These are phyloP conservation scores for Aleiodes leptofemur DNA, from an alignment of 2,888 invertebrate species.

Conservation along the genomic window DNA sequence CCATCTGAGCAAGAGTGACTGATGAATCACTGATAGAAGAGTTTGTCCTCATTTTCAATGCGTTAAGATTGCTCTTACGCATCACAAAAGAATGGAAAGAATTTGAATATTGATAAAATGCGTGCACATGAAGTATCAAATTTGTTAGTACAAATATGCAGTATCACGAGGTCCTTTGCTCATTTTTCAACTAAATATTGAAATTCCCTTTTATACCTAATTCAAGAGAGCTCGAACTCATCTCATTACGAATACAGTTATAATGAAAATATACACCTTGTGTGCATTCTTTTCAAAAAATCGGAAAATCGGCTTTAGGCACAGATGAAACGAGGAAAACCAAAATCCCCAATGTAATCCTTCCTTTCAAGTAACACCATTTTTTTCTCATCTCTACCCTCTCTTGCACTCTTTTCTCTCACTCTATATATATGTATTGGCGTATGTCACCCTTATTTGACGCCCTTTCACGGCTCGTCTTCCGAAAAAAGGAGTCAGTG, in stretches of 20 bases:
- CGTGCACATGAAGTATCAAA: conserved; percentile 22
- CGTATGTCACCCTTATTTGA: conserved; percentile 58
- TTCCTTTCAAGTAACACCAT: conserved; percentile 68
- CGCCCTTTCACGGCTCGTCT: conserved; percentile 52
- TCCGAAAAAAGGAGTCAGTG: conserved; percentile 49
- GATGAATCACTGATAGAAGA: too few relatives aligned
- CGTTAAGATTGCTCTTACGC: too few relatives aligned
- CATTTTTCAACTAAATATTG: background rate
- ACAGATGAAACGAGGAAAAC: conserved; percentile 71
- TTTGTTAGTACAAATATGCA: conserved; percentile 62
- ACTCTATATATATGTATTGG: conserved; percentile 34
- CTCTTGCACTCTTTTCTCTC: conserved; percentile 37
- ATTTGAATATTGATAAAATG: conserved; percentile 35
- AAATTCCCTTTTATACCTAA: background rate
- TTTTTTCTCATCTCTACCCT: conserved; percentile 60
- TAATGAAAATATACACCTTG: conserved; percentile 20
- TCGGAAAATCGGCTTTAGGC: conserved; percentile 75
- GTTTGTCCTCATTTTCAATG: too few relatives aligned
- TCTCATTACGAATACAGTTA: conserved; percentile 9
- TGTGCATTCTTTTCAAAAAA: conserved; percentile 58
- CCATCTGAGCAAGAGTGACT: too few relatives aligned
- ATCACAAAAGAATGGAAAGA: background rate
- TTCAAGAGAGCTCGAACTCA: background rate
- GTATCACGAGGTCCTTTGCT: conserved; percentile 65
- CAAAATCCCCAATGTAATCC: conserved; percentile 75